Evolutionary conservation across 2,797 vertebrate species (phyloP).

Genomic region (Gymnocypris eckloni): DNA sequence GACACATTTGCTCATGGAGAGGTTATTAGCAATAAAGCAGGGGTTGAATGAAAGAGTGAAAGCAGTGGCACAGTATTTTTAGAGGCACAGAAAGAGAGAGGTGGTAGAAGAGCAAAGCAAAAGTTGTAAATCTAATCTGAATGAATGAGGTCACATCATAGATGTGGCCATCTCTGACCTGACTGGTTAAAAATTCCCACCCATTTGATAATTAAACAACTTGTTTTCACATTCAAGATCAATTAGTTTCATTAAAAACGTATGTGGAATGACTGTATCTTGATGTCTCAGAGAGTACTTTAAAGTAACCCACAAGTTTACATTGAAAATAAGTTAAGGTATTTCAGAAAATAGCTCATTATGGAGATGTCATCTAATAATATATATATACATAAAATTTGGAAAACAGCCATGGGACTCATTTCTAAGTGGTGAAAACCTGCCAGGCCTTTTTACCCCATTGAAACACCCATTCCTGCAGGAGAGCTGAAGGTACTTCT

Average conservation of each 20-base stretch:
- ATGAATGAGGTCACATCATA: conserved; percentile 75
- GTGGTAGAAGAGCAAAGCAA: conserved; percentile 60
- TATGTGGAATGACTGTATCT: conserved; percentile 59
- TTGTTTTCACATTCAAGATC: conserved; percentile 72
- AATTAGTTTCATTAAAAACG: conserved; percentile 53
- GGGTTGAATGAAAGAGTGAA: conserved; percentile 8
- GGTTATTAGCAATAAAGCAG: background rate
- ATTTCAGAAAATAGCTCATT: background rate
- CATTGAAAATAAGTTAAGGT: background rate
- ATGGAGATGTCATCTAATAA: background rate
- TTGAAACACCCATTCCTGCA: conserved; percentile 63
- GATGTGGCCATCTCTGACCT: conserved; percentile 62
- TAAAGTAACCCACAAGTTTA: background rate
- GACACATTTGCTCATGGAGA: conserved; percentile 12
- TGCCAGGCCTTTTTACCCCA: conserved; percentile 53
- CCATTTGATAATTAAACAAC: conserved; percentile 72
- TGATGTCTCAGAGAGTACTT: background rate
- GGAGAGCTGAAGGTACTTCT: conserved; percentile 76
- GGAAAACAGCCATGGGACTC: background rate
- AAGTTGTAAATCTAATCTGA: conserved; percentile 78
- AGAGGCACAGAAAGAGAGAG: conserved; percentile 19
- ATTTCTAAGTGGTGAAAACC: background rate
- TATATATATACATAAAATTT: background rate
- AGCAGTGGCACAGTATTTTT: background rate
- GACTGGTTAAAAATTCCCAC: conserved; percentile 64